Evolutionary conservation across 2,888 invertebrate genomes (phyloP), one percentile per base, ranked within the genome.

Genomic region (Orthosia cruda): DNA sequence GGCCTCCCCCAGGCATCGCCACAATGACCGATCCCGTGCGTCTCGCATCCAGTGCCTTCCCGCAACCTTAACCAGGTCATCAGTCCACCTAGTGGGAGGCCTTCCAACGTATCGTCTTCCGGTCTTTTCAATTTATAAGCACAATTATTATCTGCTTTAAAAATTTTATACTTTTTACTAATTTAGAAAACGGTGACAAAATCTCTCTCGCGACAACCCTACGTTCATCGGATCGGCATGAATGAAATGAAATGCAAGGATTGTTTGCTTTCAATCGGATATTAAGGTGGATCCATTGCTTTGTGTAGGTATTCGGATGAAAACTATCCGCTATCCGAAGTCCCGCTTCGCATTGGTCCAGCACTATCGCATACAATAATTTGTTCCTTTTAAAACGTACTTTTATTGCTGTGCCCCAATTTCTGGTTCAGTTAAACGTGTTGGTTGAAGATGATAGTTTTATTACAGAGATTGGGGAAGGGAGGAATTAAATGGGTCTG

Each of bases 171-270:
- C n/a, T n/a, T n/a, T n/a, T n/a, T n/a, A n/a, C n/a, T n/a, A n/a
- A n/a, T n/a, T n/a, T n/a, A n/a, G n/a, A n/a, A 40, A 40, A 40
- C 40, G 40, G 15, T 61, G 52, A 26, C 7, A 52, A 54, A 69
- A 58, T 68, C 11, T 52, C 11, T 23, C 3, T 11, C 3, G 50
- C 15, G 73, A 54, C 88, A 91, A 58, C 91, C 91, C 91, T 91
- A 72, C 3, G 23, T 26, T 64, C 69, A 70, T 85, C 80, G 80
- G 76, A 85, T 83, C 72, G 80, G 78, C 74, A 88, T 86, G 87
- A 91, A 89, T 88, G 90, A 91, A 92, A 92, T 89, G 91, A 91
- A 93, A 92, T 91, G 89, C 91, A 90, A 89, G 88, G 88, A 89
- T 90, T 92, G 91, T 92, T 92, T 92, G 90, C 89, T 88, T 87